Base-by-base conservation (phyloP, 1,140 invertebrate species). In the Bombus turneri region DNA sequence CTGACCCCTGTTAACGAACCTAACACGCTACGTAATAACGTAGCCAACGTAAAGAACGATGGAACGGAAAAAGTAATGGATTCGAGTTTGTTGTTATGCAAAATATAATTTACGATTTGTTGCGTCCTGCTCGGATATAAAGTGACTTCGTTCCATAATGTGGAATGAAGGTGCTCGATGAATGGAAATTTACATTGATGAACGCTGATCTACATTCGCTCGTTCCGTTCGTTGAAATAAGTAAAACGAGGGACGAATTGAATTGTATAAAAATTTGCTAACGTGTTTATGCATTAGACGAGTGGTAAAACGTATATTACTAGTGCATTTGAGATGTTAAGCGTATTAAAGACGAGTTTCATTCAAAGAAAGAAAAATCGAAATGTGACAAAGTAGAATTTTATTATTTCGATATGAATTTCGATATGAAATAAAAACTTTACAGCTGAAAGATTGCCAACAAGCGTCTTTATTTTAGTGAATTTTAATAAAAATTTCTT, bases 61-160 rank as follows among this genome's bases (percentile, higher is more conserved):
- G 22, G 64, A 34, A 10, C 6, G 8, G 53, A 66, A 41, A 43
- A 78, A 31, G 28, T 41, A 78, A 78, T 31, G 9, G 39, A 78
- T 13, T 66, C 1, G 37, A 66, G 39, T 78, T 41, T 22, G n/a
- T 34, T 25, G 75, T 22, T 1, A 22, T 22, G 25, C 37, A n/a
- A 62, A 64, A 41, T 53, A n/a, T 41, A 77, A 78, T 78, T 78
- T 22, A 31, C n/a, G 59, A 64, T 64, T 41, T 59, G 59, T 25
- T 64, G 57, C 57, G 10, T 34, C 25, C 5, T n/a, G 59, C 25
- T 4, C 13, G 74, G 10, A 10, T 37, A 64, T 43, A 77, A 62
- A 77, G 43, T 31, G 43, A 3, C 31, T 31, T 34, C 31, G 15
- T n/a, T n/a, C 59, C 28, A 53, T 74, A 47, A 77, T 62, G n/a